These are phyloP conservation scores for Listrodromus nycthemerus DNA, from an alignment of 2,888 invertebrate genomes.

Conservation along the genomic window DNA sequence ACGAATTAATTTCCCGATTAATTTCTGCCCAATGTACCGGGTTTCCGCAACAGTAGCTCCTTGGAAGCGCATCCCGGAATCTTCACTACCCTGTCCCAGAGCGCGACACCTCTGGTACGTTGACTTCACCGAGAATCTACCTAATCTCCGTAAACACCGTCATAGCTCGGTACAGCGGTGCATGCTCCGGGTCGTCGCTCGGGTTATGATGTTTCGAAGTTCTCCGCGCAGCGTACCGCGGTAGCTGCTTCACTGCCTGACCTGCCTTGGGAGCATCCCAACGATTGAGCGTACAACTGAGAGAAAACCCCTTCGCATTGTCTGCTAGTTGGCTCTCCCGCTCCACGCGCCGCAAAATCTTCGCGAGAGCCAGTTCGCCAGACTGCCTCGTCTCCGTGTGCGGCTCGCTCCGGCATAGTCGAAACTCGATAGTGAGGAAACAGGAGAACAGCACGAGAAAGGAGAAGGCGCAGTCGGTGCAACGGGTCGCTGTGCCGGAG, in stretches of 20 bases:
- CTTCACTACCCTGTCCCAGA: background rate
- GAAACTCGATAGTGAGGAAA: slow-evolving; percentile 49
- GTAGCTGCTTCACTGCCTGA: background rate
- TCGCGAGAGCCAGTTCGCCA: slow-evolving; percentile 46
- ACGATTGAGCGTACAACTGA: slow-evolving; percentile 1
- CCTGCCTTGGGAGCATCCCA: background rate
- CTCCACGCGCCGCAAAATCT: slow-evolving; percentile 2
- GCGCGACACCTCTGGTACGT: background rate
- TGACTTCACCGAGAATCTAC: background rate
- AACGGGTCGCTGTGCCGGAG: background rate
- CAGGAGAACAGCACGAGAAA: background rate
- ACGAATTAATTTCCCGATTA: background rate
- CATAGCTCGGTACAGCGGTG: background rate
- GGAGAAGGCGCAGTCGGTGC: background rate
- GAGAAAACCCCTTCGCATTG: slow-evolving; percentile 17
- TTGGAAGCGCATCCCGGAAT: background rate
- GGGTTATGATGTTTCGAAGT: slow-evolving; percentile 17
- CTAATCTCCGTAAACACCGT: background rate
- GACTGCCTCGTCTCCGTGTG: slow-evolving; percentile 24
- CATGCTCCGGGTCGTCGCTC: background rate
- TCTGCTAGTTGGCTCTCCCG: slow-evolving; percentile 12
- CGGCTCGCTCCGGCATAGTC: slow-evolving; percentile 50
- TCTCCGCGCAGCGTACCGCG: background rate
- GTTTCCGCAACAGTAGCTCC: background rate
- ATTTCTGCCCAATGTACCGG: background rate